Evolutionary conservation across 2,888 invertebrate genomes (phyloP), one percentile per base, ranked within the genome.

Genomic region (Endotricha flammealis): DNA sequence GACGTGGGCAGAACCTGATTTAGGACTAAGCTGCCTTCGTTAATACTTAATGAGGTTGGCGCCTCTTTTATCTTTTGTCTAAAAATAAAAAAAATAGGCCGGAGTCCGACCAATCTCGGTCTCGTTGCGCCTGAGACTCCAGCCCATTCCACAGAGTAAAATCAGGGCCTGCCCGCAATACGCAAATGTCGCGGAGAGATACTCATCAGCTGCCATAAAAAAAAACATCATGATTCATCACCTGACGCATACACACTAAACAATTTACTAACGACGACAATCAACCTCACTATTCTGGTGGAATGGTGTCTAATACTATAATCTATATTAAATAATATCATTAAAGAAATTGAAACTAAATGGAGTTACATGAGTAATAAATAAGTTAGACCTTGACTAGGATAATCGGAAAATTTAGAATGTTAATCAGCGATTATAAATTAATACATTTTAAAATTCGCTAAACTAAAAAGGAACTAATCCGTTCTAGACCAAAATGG

Each of bases 361-460:
- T 64, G 64, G 65, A 70, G 58, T 54, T 53, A 63, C 66, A 64
- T 63, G 60, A 73, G 61, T 65, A 75, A 76, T 77, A 79, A 83
- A 83, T 83, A 81, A 77, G 57, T 72, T 70, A 70, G 53, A 79
- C 75, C 81, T 82, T 86, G 85, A 86, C 85, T 85, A 86, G 85
- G 81, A 80, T 66, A 63, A 76, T 72, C 74, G 73, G 77, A 53
- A 72, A 83, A 82, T 81, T 86, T 86, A 56, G 77, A 75, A 72
- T 62, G 71, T 64, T 67, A 61, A 59, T 67, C 62, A 66, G 70
- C 64, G 63, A 54, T 57, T 60, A 79, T 79, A 79, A 81, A 81
- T 76, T 76, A 78, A 78, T 69, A 76, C 65, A 69, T 64, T 71
- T 71, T 75, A 77, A n/a, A 79, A 82, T 78, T 81, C 78, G 74